Base-by-base conservation (phyloP, 2,113 vertebrate genomes). In the Rhabdornis inornatus region DNA sequence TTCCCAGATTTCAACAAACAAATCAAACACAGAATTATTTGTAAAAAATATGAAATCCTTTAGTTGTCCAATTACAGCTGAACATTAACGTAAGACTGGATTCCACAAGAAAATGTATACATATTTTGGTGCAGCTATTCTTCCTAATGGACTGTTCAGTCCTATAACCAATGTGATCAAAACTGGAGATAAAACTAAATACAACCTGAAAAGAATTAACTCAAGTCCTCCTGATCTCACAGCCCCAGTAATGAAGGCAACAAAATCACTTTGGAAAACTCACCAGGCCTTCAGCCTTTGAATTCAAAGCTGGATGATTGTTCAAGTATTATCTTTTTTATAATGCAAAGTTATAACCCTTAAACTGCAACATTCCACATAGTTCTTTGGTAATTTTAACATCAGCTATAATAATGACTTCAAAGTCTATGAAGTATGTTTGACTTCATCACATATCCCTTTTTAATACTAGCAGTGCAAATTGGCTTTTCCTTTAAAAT, bases 1-100 rank as follows among this genome's bases (percentile, higher is more conserved):
- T 91, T 87, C 74, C 63, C 74, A 89, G 79, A 86, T 45, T 86
- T 78, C 75, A 92, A 84, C 69, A 94, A 91, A 44, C 69, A 88
- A 76, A 13, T 53, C 18, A 78, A 83, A 82, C 24, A 42, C 39
- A 49, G 71, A 81, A 65, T 77, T 30, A 47, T 68, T 90, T 68
- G 15, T 30, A 40, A 68, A 59, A 94, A 21, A 45, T 9, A 64
- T 8, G 3, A 88, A 86, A 60, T 49, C 13, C 21, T 87, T 76
- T 30, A 31, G 15, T 44, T 82, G 47, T 6, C 63, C 42, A 15
- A 33, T 47, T 74, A 53, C 37, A 91, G 55, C 50, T 33, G 45
- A 90, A 59, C 13, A 52, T 57, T 45, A 56, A 69, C 18, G 13
- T n/a, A 33, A 61, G 4, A 25, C 19, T 17, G 8, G 16, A 84